Evolutionary conservation across 1,140 invertebrate genomes (phyloP), one percentile per base, ranked within the genome.

Genomic region (Hyphantria cunea): DNA sequence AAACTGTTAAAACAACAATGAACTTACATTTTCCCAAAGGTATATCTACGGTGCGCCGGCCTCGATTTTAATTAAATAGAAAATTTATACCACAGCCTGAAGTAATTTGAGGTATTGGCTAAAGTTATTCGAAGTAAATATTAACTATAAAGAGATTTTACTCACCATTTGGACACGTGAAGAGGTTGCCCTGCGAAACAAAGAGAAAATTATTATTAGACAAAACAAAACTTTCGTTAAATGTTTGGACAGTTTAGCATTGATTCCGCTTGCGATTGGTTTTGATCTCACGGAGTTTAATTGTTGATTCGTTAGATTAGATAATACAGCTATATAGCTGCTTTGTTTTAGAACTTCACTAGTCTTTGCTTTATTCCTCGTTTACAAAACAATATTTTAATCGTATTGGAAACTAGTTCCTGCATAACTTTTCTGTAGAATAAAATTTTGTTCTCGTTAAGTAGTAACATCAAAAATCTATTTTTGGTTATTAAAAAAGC

Each of bases 131-230:
- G n/a, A 54, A 63, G 34, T 61, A 61, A 49, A 49, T 52, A 61
- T 54, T 33, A 33, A 52, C 14, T 60, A 48, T 62, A 73, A 65
- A 65, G 68, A 61, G 39, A 44, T 25, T 56, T 60, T 52, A 92
- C 93, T 94, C 84, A 94, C 93, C 93, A 84, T 93, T 94, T 79
- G 93, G 93, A 92, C 93, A 94, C 70, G 92, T 93, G 87, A 94
- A 94, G 76, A 94, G 82, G 76, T 93, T 91, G 71, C 92, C 91
- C 93, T 94, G 93, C 49, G 94, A 94, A 74, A 83, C 76, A 83
- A 78, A 74, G 74, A 70, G 64, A 67, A 25, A 55, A 74, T 58
- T 47, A 62, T 66, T 70, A 68, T 44, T 42, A 42, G 17, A 41
- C 42, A 56, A 5, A 25, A 9, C 31, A 58, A 58, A 37, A 10